phyloP scores from a whole-genome alignment of 2,113 vertebrate species.

The Emydocephalus ijimae region DNA sequence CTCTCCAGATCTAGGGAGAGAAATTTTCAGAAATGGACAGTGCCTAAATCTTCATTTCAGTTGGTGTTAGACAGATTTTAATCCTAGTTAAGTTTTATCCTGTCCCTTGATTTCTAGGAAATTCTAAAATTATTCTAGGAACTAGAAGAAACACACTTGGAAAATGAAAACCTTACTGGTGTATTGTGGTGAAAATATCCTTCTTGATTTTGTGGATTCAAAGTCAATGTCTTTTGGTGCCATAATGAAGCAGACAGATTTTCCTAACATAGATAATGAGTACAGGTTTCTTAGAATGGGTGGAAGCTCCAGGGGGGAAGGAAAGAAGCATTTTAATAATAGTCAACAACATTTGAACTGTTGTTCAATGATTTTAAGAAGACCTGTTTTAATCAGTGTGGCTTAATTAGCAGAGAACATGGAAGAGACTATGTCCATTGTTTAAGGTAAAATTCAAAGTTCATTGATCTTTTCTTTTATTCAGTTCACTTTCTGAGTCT shows the following conservation, averaged over 20 bases:
- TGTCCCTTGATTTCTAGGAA: background rate
- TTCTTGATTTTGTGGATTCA: background rate
- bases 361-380: background rate
- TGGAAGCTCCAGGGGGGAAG: background rate
- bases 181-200: background rate
- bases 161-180: background rate
- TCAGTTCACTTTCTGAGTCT: background rate
- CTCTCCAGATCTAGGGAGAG: background rate
- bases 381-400: background rate
- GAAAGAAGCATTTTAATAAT: background rate
- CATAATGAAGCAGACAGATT: background rate
- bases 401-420: background rate
- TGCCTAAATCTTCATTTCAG: background rate
- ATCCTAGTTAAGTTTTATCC: background rate
- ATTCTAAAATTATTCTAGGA: background rate
- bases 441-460: background rate
- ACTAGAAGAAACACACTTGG: background rate
- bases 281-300: background rate
- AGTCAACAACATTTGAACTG: background rate
- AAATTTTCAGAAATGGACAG: background rate
- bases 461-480: background rate
- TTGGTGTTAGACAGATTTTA: background rate
- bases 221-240: background rate
- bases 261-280: background rate
- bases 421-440: background rate